Conservation (phyloP, 64 coral and sea anemone genomes). For the Pocillopora damicornis region DNA sequence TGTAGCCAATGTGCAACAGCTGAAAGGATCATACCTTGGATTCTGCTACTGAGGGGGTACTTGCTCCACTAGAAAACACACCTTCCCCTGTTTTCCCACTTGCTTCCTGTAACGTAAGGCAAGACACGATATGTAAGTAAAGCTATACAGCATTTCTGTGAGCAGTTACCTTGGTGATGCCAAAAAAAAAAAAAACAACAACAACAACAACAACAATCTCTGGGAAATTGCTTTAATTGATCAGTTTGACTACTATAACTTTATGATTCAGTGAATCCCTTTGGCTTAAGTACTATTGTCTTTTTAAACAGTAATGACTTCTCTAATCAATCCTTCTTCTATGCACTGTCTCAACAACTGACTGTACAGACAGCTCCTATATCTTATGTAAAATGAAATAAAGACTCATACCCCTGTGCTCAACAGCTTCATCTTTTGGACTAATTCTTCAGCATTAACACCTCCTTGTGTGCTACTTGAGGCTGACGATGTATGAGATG, state of each 20-base stretch:
- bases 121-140: not conserved
- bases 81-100: slow-evolving; percentile 49
- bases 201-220: too few species aligned
- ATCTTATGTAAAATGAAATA: not conserved
- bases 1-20: not conserved
- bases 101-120: slow-evolving; percentile 26
- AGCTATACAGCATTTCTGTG: not conserved
- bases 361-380: not conserved
- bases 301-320: too few species aligned
- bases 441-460: slow-evolving; percentile 79
- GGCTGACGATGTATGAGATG: slow-evolving; percentile 33
- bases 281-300: too few species aligned
- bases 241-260: too few species aligned
- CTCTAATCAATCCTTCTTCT: too few species aligned
- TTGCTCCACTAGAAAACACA: slow-evolving; percentile 91
- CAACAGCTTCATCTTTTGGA: slow-evolving; percentile 83
- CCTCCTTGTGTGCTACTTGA: slow-evolving; percentile 47
- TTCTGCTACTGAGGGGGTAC: slow-evolving; percentile 74
- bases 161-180: too few species aligned
- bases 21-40: slow-evolving; percentile 51
- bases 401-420: slow-evolving; percentile 51
- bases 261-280: too few species aligned
- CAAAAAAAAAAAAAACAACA: too few species aligned
- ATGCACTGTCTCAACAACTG: too few species aligned
- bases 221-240: too few species aligned